These are phyloP conservation scores for Platichthys flesus DNA, from an alignment of 2,113 vertebrate genomes.

Conservation along the genomic window DNA sequence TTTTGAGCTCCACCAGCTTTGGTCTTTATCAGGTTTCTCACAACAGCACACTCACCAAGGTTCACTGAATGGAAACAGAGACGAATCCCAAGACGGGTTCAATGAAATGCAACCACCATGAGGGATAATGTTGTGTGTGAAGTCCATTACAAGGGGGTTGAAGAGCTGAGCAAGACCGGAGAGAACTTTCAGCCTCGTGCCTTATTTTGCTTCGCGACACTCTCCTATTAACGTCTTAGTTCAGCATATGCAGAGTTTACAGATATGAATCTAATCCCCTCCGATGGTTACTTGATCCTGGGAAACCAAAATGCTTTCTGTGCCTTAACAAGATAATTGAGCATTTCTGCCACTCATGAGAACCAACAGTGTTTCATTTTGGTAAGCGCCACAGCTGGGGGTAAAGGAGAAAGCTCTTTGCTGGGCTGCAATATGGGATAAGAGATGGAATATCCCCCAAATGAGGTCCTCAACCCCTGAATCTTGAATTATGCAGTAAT, in stretches of 20 bases:
- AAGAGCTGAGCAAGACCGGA: neutral
- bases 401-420: constrained; percentile 13
- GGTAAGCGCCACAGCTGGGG: constrained; percentile 11
- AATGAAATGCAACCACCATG: too few relatives aligned
- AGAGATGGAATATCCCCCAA: constrained; percentile 45
- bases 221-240: constrained; percentile 20
- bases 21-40: too few relatives aligned
- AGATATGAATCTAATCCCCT: constrained; percentile 23
- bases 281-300: constrained; percentile 26
- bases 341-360: constrained; percentile 42
- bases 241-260: constrained; percentile 11
- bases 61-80: too few relatives aligned
- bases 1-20: too few relatives aligned
- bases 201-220: constrained; percentile 10
- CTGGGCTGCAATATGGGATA: constrained; percentile 36
- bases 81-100: too few relatives aligned
- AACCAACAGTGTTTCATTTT: constrained; percentile 24
- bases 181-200: constrained; percentile 4
- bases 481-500: constrained; percentile 27
- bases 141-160: too few relatives aligned
- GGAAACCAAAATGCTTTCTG: constrained; percentile 32
- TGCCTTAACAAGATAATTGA: constrained; percentile 63
- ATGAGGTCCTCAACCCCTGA: constrained; percentile 46
- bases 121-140: too few relatives aligned
- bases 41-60: too few relatives aligned